Evolutionary conservation across 2,888 invertebrate species (phyloP).

Genomic region (Dynastes maya): DNA sequence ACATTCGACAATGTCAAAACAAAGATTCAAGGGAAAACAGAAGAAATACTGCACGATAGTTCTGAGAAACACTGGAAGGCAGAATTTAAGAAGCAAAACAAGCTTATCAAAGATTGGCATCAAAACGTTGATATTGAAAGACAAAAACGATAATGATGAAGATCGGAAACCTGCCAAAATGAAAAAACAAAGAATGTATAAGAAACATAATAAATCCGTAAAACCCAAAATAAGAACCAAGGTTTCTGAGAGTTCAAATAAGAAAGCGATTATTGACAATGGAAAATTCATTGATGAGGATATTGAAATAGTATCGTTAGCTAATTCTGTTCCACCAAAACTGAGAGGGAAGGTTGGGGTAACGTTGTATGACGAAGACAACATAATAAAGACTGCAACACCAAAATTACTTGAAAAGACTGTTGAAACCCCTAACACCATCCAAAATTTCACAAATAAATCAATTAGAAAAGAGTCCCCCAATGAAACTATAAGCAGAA

Average conservation of each 20-base stretch:
- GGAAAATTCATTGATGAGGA: neutral
- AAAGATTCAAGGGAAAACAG: neutral
- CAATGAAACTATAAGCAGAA: neutral
- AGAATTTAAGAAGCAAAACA: slow-evolving; percentile 31
- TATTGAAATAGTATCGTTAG: slow-evolving; percentile 13
- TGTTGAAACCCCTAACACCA: neutral
- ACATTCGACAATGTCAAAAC: neutral
- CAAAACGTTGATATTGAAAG: slow-evolving; percentile 48
- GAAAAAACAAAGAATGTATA: slow-evolving; percentile 6
- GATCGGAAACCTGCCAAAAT: slow-evolving; percentile 31
- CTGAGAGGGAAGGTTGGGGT: neutral
- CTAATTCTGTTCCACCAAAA: neutral
- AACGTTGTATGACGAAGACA: neutral
- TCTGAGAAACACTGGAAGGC: neutral
- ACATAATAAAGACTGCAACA: neutral
- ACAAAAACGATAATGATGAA: slow-evolving; percentile 35
- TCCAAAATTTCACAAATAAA: neutral
- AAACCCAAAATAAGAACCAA: neutral
- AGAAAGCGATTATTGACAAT: neutral
- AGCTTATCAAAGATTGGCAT: slow-evolving; percentile 48
- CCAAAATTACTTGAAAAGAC: neutral
- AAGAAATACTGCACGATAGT: neutral
- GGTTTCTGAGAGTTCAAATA: neutral
- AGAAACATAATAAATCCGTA: neutral
- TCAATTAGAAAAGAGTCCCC: neutral